Base-by-base conservation (phyloP, 2,888 invertebrate species). In the Biston stratarius region DNA sequence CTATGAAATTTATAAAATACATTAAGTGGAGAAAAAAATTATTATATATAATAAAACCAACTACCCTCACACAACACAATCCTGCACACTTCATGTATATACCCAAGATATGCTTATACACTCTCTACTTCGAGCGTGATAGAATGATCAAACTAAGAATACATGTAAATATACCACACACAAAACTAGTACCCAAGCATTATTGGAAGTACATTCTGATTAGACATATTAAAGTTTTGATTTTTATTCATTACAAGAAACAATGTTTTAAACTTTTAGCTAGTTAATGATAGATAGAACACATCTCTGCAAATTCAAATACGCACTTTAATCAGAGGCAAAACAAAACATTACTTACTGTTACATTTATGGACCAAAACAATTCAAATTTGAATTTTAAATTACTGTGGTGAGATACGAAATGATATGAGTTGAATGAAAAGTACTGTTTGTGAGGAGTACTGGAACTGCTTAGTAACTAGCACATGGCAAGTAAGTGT, bases 401-500 rank as follows among this genome's bases (percentile, higher is more conserved):
- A 10, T 15, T 49, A 12, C 6, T 6, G 2, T 38, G 14, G 38
- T 38, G 9, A n/a, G n/a, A 33, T 24, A 49, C 5, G 9, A 15
- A 15, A 6, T 14, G 24, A 24, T 12, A 14, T 40, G 0, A 6
- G 11, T 38, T 38, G 11, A 53, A 53, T 14, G 8, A 53, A 52
- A 38, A 5, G 8, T 36, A 40, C 9, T 40, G 55, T 40, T 24
- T 33, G 58, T 68, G 58, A 52, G 60, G 24, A 60, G 49, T 51
- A 56, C 53, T 36, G 53, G 10, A 40, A 49, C 15, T 57, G 57
- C 6, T 44, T 45, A 34, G 15, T 33, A 48, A 42, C n/a, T 55
- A 36, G 34, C 57, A 52, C 49, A 58, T 52, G 52, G 48, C 45
- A 44, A 34, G 33, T 33, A 61, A 38, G 56, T 58, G 57, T 64